A percentile compares a stretch with the other conserved stretches of the same genome.
Evolutionary conservation across 2,888 invertebrate species (phyloP).

Genomic region (Spilosoma lubricipeda): DNA sequence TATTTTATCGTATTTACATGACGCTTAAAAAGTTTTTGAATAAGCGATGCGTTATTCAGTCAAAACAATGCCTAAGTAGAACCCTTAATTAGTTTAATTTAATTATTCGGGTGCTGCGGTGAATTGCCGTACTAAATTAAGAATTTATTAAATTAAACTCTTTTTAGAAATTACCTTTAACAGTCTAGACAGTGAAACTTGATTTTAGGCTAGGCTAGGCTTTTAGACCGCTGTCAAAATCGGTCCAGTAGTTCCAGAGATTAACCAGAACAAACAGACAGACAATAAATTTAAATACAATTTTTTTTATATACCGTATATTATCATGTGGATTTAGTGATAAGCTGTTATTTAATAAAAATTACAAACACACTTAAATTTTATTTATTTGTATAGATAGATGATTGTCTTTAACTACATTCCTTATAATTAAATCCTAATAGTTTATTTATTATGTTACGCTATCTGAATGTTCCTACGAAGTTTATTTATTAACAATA

Average conservation of each 20-base stretch:
- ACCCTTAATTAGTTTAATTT: conserved; percentile 35
- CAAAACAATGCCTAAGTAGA: conserved; percentile 32
- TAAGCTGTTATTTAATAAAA: too few species aligned
- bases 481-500: not conserved
- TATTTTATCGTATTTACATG: not conserved
- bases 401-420: not conserved
- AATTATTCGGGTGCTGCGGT: conserved; percentile 23
- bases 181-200: not conserved
- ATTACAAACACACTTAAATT: too few species aligned
- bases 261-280: too few species aligned
- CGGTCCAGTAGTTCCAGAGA: too few species aligned
- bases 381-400: too few species aligned
- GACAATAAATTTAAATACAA: too few species aligned
- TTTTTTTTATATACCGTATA: too few species aligned
- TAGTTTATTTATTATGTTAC: not conserved
- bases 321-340: too few species aligned
- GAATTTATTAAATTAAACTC: not conserved
- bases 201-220: too few species aligned
- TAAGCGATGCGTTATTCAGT: conserved; percentile 14
- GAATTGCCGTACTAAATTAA: not conserved
- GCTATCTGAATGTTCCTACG: not conserved
- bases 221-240: too few species aligned
- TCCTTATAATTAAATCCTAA: not conserved
- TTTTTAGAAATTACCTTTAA: not conserved
- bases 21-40: not conserved